These are phyloP conservation scores for Unio pictorum DNA, from an alignment of 2,888 invertebrate genomes.

Conservation along the genomic window DNA sequence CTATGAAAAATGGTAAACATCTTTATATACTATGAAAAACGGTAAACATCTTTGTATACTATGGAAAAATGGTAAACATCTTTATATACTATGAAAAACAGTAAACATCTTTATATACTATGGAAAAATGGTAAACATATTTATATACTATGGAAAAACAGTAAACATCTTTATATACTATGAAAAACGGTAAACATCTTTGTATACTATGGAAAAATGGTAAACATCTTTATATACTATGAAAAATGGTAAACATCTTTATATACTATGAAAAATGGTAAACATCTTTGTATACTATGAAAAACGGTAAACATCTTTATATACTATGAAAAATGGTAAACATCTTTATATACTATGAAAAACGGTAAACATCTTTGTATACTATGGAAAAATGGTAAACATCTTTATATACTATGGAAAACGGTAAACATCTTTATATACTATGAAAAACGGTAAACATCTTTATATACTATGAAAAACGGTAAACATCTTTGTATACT, in stretches of 20 bases:
- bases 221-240: no score
- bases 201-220: neutral
- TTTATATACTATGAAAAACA: neutral
- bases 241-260: slow-evolving; percentile 47
- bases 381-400: slow-evolving; percentile 58
- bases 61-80: slow-evolving; percentile 54
- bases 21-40: slow-evolving; percentile 54
- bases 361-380: slow-evolving; percentile 42
- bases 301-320: slow-evolving; percentile 46
- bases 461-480: neutral
- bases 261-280: no score
- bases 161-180: no score
- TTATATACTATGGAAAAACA: neutral
- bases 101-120: no score
- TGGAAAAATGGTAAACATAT: slow-evolving; percentile 50
- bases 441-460: slow-evolving; percentile 56
- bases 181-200: slow-evolving; percentile 48
- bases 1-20: no score
- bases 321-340: no score
- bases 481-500: no score
- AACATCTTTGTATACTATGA: no score
- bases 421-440: no score
- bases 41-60: slow-evolving; percentile 46
- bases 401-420: neutral
- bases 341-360: slow-evolving; percentile 55